These are phyloP conservation scores for Labeo rohita DNA, from an alignment of 2,113 vertebrate species.

Conservation along the genomic window DNA sequence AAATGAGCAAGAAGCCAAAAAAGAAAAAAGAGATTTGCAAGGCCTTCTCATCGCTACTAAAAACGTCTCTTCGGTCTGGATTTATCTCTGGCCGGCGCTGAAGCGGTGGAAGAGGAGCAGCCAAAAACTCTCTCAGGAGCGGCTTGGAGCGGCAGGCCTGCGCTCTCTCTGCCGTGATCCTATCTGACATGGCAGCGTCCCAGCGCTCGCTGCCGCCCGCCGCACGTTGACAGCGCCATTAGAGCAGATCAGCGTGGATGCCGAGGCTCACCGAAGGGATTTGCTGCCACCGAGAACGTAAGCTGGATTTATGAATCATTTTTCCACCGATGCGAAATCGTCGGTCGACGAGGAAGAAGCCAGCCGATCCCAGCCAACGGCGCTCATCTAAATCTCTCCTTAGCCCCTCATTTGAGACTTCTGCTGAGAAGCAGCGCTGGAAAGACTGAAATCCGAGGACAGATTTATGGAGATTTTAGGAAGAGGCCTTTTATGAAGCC, in stretches of 20 bases:
- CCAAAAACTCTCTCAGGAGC: constrained; percentile 24
- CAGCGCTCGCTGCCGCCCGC: not conserved
- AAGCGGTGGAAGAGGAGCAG: not conserved
- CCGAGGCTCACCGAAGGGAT: not conserved
- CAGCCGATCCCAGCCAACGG: constrained; percentile 32
- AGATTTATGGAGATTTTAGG: constrained; percentile 64
- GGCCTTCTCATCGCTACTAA: not conserved
- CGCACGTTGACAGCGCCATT: not conserved
- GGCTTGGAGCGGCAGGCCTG: not conserved
- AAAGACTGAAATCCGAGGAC: constrained; percentile 60
- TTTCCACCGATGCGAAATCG: constrained; percentile 65
- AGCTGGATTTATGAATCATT: constrained; percentile 61
- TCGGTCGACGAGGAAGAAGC: constrained; percentile 60
- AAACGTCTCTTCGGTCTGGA: not conserved
- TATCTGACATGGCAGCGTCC: constrained; percentile 18
- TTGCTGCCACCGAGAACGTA: not conserved
- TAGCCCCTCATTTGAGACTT: constrained; percentile 49
- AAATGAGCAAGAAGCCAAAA: not conserved
- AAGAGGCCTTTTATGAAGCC: constrained; percentile 51
- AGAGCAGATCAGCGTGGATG: not conserved
- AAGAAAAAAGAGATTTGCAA: not conserved
- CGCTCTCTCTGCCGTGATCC: not conserved
- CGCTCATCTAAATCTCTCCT: constrained; percentile 60
- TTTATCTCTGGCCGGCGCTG: constrained; percentile 27
- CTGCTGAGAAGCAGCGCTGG: constrained; percentile 56